These are phyloP conservation scores for Micromussa lordhowensis DNA, from an alignment of 92 coral and sea anemone genomes.

Conservation along the genomic window DNA sequence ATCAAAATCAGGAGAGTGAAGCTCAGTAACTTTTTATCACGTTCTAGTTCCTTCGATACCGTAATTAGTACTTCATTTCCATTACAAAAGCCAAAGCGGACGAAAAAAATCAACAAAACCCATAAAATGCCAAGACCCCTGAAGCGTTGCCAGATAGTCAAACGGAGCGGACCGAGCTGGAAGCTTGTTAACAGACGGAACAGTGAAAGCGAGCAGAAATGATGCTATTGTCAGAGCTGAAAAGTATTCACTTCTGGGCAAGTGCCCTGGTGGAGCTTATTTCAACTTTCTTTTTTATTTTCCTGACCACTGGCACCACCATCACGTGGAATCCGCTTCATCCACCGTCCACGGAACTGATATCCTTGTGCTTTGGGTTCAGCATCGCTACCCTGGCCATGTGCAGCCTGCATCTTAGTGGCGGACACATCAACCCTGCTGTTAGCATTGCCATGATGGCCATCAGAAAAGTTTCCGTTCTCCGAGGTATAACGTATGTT, in stretches of 20 bases:
- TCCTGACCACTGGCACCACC: conserved; percentile 90
- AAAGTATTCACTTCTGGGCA: conserved; percentile 80
- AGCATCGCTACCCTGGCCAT: conserved; percentile 87
- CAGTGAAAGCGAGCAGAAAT: neutral
- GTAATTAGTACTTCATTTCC: conserved; percentile 36
- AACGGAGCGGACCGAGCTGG: conserved; percentile 11
- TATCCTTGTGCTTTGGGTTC: conserved; percentile 86
- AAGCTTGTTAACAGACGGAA: neutral
- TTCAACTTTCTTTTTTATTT: conserved; percentile 89
- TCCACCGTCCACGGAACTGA: conserved; percentile 86
- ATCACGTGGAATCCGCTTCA: conserved; percentile 70
- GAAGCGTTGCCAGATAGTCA: conserved; percentile 21
- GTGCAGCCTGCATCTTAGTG: conserved; percentile 87
- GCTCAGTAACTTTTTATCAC: neutral
- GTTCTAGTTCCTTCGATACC: neutral
- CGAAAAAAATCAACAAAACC: neutral
- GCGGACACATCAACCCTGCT: conserved; percentile 96
- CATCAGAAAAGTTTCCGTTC: conserved; percentile 70
- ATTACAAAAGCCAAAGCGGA: conserved; percentile 17
- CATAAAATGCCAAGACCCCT: conserved; percentile 3
- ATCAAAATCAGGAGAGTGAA: neutral
- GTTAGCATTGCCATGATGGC: conserved; percentile 87
- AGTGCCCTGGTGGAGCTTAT: conserved; percentile 81
- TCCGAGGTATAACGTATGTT: conserved; percentile 79
- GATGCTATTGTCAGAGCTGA: conserved; percentile 51